Evolutionary conservation across 2,888 invertebrate species (phyloP).

Genomic region (Rhamnusium bicolor): DNA sequence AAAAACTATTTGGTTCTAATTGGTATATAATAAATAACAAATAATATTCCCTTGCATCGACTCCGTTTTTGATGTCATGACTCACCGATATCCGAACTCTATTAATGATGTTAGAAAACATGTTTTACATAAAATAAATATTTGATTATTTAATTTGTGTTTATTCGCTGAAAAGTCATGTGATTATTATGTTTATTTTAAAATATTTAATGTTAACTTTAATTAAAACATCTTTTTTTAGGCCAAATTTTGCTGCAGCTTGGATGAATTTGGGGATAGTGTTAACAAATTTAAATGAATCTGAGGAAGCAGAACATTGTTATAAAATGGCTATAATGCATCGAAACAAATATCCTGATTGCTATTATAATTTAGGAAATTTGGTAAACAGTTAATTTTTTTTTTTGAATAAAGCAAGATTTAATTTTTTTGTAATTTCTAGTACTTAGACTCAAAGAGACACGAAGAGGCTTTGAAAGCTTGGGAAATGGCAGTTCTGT

Average conservation of each 20-base stretch:
- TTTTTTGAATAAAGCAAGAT: too few relatives aligned
- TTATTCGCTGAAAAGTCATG: too few relatives aligned
- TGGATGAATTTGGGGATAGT: slow-evolving; percentile 99
- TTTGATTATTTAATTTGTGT: too few relatives aligned
- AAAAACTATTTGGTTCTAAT: too few relatives aligned
- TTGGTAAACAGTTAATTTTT: slow-evolving; percentile 75
- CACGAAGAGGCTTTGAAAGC: slow-evolving; percentile 83
- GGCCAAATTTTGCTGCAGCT: slow-evolving; percentile 92
- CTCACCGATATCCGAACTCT: too few relatives aligned
- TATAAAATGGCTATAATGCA: slow-evolving; percentile 86
- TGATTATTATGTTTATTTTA: background rate
- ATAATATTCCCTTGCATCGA: too few relatives aligned
- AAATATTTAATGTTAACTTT: background rate
- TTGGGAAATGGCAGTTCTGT: slow-evolving; percentile 87
- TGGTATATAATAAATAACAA: too few relatives aligned
- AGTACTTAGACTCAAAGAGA: slow-evolving; percentile 86
- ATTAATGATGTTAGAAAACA: too few relatives aligned
- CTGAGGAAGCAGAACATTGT: slow-evolving; percentile 82
- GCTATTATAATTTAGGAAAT: slow-evolving; percentile 95
- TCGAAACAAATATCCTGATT: slow-evolving; percentile 90
- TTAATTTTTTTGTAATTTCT: slow-evolving; percentile 56
- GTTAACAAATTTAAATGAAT: slow-evolving; percentile 81
- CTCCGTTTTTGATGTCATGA: too few relatives aligned
- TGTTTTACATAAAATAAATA: too few relatives aligned
- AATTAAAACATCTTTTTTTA: slow-evolving; percentile 63